Evolutionary conservation across 2,113 vertebrate genomes (phyloP), one percentile per base, ranked within the genome.

Genomic region (Orcinus orca): DNA sequence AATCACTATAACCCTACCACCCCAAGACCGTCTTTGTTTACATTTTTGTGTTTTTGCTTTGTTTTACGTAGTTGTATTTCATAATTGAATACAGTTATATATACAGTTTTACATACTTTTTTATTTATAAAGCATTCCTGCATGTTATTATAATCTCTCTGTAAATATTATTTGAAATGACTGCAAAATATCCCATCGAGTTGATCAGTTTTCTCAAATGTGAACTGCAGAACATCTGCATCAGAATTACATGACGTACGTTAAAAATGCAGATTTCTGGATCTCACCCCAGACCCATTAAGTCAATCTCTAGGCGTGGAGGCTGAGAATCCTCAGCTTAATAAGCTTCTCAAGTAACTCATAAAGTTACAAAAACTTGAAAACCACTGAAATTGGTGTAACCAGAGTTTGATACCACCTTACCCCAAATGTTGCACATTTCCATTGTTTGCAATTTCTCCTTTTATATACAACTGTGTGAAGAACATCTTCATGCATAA

Each of bases 191-290:
- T 33, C 83, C 82, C 93, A 88, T 91, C 70, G 67, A 95, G 93
- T 76, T 55, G 73, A 96, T 95, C 73, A 31, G 36, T 83, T 95
- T 96, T 96, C 87, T 90, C 95, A 96, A 76, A 97, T 60, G 70
- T 60, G 87, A 96, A 74, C 79, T 81, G 80, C n/a, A 86, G 83
- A 95, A 70, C 77, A 91, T 97, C 89, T 95, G 62, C 70, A 70
- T 29, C 50, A 26, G 55, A 95, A 96, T 95, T 94, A 88, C 31
- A 89, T 2, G 33, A n/a, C 4, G 36, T 70, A 95, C 93, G 83
- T 93, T 93, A 93, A 92, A 97, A 97, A 97, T 95, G 83, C 60
- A 62, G 92, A 93, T 90, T 92, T 95, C 92, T 97, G 97, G 93
- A 91, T 65, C 87, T 86, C n/a, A 93, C 93, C 96, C 97, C 89